phyloP scores from a whole-genome alignment of 2,113 vertebrate species.

The Sterrhoptilus dennistouni region DNA sequence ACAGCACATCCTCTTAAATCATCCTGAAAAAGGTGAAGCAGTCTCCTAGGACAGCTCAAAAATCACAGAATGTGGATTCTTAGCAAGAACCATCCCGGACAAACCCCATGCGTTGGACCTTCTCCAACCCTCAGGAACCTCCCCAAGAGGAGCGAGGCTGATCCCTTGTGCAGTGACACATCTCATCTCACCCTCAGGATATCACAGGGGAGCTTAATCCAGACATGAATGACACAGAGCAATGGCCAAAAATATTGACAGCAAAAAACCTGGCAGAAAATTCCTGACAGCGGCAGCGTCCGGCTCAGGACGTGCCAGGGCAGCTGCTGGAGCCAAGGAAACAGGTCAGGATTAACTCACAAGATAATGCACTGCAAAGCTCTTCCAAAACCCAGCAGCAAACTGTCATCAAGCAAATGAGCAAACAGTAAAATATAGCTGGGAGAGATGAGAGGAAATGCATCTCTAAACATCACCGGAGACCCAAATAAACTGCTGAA shows the following conservation, averaged over 20 bases:
- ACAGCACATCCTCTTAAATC: slow-evolving; percentile 7
- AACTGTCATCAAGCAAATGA: neutral
- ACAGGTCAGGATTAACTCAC: neutral
- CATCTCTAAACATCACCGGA: neutral
- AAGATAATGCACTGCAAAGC: neutral
- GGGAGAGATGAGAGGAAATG: neutral
- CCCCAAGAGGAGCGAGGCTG: rapidly evolving
- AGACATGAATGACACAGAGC: neutral
- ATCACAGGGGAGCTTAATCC: neutral
- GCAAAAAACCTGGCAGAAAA: neutral
- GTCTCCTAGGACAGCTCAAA: slow-evolving; percentile 6
- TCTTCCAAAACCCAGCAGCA: neutral
- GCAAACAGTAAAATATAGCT: neutral
- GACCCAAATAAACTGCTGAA: neutral
- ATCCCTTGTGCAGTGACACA: neutral
- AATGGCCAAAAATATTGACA: neutral
- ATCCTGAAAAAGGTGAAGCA: slow-evolving; percentile 6
- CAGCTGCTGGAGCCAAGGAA: neutral
- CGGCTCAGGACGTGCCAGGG: neutral
- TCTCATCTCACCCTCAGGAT: neutral
- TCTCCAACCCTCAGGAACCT: neutral
- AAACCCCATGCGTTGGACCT: neutral
- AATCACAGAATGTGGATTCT: neutral
- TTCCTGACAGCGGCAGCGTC: neutral
- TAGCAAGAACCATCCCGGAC: neutral